Evolutionary conservation across 2,113 vertebrate genomes (phyloP), one percentile per base, ranked within the genome.

Genomic region (Lepisosteus oculatus): DNA sequence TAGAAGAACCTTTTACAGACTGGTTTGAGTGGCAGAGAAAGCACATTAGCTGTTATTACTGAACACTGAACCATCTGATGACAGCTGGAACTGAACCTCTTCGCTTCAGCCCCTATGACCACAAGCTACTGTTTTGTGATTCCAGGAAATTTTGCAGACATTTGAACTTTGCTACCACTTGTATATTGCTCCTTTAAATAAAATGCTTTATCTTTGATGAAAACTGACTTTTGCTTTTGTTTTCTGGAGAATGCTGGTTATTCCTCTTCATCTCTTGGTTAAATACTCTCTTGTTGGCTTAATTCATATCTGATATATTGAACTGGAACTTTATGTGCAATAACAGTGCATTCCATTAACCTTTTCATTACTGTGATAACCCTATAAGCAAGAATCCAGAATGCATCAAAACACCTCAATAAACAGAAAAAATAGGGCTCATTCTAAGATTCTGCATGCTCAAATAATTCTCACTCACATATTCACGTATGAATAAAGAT

Each of bases 121-220:
- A 51, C 47, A 2, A 51, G 47, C 47, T 51, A 6, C 47, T 9
- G 5, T 9, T 51, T 9, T 51, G 5, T 29, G 29, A 29, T 9
- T 51, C 47, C 47, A 51, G 47, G 47, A 51, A 2, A 9, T 51
- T 5, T 51, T 51, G 47, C 47, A 51, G 72, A 54, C 56, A 44
- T 75, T 71, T 66, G 71, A 64, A 66, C 62, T 42, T 44, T 11
- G 8, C 17, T 51, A 77, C 51, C 43, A 74, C 51, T 69, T 76
- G 75, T 79, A 75, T 78, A 71, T 76, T 70, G 65, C 3, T 72
- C 69, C 68, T 51, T 55, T 66, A 64, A 85, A 83, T 84, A 86
- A 88, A 80, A 51, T 72, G 41, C 77, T 65, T 73, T 61, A 80
- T 70, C 42, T 66, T 85, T 76, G 13, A 64, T 76, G 79, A 76